These are phyloP conservation scores for Cossypha polioptera DNA, from an alignment of 2,797 vertebrate species.

Conservation along the genomic window DNA sequence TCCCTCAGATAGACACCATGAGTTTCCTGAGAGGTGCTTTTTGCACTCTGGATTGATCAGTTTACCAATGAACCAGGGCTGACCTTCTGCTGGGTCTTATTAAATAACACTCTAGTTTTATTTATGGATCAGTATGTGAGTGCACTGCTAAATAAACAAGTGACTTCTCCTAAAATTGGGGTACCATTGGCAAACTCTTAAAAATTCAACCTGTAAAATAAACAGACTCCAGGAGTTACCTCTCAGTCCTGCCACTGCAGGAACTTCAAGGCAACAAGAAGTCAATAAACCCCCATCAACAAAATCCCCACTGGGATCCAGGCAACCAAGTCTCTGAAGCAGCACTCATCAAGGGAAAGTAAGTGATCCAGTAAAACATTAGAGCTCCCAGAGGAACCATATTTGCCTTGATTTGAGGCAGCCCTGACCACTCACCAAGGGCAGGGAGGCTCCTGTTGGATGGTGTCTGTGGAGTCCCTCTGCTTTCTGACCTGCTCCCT, in stretches of 20 bases:
- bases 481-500: not conserved
- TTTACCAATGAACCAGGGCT: not conserved
- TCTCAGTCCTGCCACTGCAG: not conserved
- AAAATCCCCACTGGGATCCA: constrained; percentile 45
- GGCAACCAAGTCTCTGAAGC: not conserved
- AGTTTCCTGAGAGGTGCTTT: not conserved
- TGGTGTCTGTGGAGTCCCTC: not conserved
- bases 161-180: constrained; percentile 10
- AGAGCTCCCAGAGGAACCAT: constrained; percentile 20
- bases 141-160: constrained; percentile 12
- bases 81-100: not conserved
- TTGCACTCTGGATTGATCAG: not conserved
- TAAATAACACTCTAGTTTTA: not conserved
- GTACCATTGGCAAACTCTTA: constrained; percentile 34
- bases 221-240: constrained; percentile 54
- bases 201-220: constrained; percentile 58
- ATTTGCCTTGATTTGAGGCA: constrained; percentile 21
- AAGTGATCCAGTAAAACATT: constrained; percentile 49
- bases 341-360: constrained; percentile 18
- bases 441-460: not conserved
- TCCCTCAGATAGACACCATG: not conserved
- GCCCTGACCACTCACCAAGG: not conserved
- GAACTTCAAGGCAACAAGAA: constrained; percentile 51
- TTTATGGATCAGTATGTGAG: not conserved
- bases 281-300: constrained; percentile 49